Conservation (phyloP, 2,113 vertebrate species). For the Ammodytes dubius region DNA sequence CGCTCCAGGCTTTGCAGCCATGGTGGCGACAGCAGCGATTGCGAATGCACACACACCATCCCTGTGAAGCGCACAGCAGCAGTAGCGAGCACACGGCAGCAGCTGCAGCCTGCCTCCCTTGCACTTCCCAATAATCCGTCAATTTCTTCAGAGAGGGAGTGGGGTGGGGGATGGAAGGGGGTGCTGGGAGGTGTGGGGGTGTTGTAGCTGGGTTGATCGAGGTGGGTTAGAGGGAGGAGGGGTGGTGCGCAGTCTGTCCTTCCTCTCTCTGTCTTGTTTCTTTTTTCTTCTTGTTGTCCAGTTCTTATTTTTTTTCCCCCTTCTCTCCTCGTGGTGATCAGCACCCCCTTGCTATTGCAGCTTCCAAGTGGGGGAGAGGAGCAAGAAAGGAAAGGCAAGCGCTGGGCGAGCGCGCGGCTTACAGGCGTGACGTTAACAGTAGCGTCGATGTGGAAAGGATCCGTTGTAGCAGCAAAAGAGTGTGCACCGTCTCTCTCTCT, state of each 20-base stretch:
- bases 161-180: constrained; percentile 67
- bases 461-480: constrained; percentile 81
- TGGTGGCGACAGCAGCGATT: constrained; percentile 65
- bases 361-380: constrained; percentile 65
- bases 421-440: constrained; percentile 82
- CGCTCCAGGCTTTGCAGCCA: constrained; percentile 75
- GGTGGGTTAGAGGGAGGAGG: constrained; percentile 69
- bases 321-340: constrained; percentile 67
- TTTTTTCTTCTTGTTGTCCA: constrained; percentile 69
- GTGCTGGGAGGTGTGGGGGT: constrained; percentile 69
- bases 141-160: constrained; percentile 82
- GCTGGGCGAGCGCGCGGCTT: constrained; percentile 64
- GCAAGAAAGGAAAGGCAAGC: constrained; percentile 62
- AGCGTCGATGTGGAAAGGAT: constrained; percentile 83
- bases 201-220: constrained; percentile 72
- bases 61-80: constrained; percentile 71
- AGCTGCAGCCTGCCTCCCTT: constrained; percentile 85
- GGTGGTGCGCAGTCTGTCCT: constrained; percentile 73
- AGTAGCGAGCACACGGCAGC: constrained; percentile 74
- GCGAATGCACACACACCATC: constrained; percentile 71
- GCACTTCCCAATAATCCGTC: constrained; percentile 87
- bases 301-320: constrained; percentile 53
- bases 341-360: constrained; percentile 66
- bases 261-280: constrained; percentile 68
- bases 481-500: constrained; percentile 34